A percentile compares a stretch with the other conserved stretches of the same genome.
Evolutionary conservation across 2,888 invertebrate species (phyloP).

Genomic region (Apodemia mormo): DNA sequence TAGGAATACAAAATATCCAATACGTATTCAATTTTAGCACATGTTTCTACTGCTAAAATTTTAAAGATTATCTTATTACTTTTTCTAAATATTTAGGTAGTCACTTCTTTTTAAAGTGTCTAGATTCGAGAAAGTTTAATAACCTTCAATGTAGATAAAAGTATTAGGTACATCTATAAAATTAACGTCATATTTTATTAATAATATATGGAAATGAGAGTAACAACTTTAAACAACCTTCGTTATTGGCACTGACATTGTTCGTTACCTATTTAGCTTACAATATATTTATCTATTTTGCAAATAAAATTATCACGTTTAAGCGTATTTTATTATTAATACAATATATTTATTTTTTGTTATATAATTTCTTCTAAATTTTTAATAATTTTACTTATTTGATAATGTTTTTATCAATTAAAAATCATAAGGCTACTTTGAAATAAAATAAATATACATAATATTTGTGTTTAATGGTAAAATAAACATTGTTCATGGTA

Average conservation of each 20-base stretch:
- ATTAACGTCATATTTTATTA: neutral
- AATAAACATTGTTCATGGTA: no score
- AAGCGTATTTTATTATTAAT: constrained; percentile 9
- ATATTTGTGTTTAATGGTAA: no score
- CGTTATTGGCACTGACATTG: neutral
- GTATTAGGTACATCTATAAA: neutral
- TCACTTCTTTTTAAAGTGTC: neutral
- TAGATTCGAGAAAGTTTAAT: neutral
- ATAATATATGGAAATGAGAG: neutral
- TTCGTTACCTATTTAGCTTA: neutral
- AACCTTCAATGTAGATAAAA: neutral
- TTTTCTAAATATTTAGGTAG: neutral
- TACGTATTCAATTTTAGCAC: no score
- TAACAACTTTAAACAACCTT: constrained; percentile 10
- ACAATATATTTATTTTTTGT: neutral
- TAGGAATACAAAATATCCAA: no score
- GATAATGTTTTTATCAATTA: no score
- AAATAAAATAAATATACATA: no score
- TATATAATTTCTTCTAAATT: neutral
- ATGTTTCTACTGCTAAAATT: no score
- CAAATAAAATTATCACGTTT: constrained; percentile 9
- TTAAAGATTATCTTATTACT: no score
- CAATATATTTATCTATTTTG: constrained; percentile 4
- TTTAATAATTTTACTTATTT: neutral
- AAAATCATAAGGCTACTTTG: no score